phyloP scores from a whole-genome alignment of 2,888 invertebrate species.

The Himalopsyche kuldschensis region DNA sequence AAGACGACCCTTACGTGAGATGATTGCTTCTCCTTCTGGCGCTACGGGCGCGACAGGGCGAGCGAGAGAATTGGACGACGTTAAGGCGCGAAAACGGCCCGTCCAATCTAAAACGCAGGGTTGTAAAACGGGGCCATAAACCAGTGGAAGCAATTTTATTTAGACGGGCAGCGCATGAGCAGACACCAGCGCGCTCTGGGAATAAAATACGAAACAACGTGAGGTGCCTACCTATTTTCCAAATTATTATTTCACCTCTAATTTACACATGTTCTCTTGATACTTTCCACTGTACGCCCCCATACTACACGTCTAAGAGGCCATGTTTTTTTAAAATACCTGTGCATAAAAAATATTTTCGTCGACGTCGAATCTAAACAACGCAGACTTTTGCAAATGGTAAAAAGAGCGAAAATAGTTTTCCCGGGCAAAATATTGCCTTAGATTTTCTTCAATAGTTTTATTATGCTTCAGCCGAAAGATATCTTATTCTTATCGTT shows the following conservation, averaged over 20 bases:
- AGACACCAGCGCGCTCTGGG: constrained; percentile 7
- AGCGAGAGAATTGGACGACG: neutral
- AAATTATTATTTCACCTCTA: constrained; percentile 8
- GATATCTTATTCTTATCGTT: too few relatives aligned
- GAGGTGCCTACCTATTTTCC: constrained; percentile 5
- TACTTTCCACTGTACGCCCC: neutral
- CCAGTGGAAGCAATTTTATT: constrained; percentile 37
- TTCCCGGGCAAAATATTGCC: too few relatives aligned
- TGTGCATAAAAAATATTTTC: neutral
- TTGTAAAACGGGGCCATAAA: constrained; percentile 37
- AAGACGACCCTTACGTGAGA: neutral
- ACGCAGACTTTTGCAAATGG: neutral
- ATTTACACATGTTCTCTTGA: neutral
- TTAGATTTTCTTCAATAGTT: too few relatives aligned
- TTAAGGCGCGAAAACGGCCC: constrained; percentile 3
- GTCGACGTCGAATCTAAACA: neutral
- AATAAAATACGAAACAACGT: constrained; percentile 18
- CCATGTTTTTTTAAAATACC: neutral
- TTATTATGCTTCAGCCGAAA: too few relatives aligned
- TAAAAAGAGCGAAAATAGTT: neutral
- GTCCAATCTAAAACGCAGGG: constrained; percentile 38
- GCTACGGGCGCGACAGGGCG: neutral
- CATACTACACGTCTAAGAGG: neutral
- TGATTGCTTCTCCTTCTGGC: neutral
- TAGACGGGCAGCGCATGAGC: constrained; percentile 15